A percentile compares a stretch with the other conserved stretches of the same genome.
These are phyloP conservation scores for Sycophaga agraensis DNA, from an alignment of 1,140 invertebrate species.

Conservation along the genomic window DNA sequence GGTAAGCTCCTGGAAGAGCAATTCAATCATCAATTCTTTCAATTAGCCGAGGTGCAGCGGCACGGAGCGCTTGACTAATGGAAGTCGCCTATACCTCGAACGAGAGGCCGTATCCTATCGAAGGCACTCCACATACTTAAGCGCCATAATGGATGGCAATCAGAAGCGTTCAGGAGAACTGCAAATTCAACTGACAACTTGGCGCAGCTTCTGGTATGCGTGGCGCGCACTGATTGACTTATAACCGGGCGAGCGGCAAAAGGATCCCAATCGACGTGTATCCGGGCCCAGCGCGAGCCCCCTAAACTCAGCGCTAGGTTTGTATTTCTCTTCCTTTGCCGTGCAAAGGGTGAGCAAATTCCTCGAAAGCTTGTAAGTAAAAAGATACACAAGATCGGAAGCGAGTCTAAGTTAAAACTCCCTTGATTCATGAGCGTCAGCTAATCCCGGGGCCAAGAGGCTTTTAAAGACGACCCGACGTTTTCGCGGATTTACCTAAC, in stretches of 20 bases:
- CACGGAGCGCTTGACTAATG: too few species aligned
- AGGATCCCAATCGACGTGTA: slow-evolving; percentile 9
- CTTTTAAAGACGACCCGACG: too few species aligned
- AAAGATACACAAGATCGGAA: slow-evolving; percentile 22
- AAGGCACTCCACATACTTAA: neutral
- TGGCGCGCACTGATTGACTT: slow-evolving; percentile 28
- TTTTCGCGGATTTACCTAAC: too few species aligned
- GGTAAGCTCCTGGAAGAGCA: too few species aligned
- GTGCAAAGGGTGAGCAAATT: neutral
- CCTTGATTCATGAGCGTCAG: neutral
- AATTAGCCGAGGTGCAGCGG: too few species aligned
- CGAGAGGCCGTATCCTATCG: too few species aligned
- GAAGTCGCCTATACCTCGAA: too few species aligned
- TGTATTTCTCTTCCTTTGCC: slow-evolving; percentile 3
- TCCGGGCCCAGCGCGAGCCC: too few species aligned
- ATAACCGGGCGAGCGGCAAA: slow-evolving; percentile 11
- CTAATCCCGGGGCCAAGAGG: too few species aligned
- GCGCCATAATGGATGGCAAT: slow-evolving; percentile 21
- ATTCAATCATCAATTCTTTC: too few species aligned
- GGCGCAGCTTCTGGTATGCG: neutral
- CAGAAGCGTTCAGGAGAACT: slow-evolving; percentile 1
- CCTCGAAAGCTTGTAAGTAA: slow-evolving; percentile 18
- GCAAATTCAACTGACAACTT: slow-evolving; percentile 24
- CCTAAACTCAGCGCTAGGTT: too few species aligned
- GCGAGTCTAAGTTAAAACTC: neutral